Conservation (phyloP, 1,140 invertebrate genomes). For the Euschistus heros region DNA sequence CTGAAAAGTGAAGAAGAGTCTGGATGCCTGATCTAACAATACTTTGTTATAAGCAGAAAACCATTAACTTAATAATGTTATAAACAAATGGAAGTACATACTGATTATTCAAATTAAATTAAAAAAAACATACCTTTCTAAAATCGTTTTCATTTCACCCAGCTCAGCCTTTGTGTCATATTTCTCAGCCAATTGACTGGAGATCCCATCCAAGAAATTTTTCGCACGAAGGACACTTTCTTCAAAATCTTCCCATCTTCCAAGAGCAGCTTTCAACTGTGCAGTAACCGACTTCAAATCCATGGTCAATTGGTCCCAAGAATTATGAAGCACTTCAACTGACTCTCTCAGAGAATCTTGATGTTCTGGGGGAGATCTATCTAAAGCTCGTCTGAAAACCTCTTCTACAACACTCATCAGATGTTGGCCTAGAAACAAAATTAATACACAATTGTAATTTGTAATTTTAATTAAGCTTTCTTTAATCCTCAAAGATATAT, state of each 20-base stretch:
- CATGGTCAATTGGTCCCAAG: constrained; percentile 73
- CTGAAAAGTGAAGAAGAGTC: too few relatives aligned
- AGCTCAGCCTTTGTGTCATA: constrained; percentile 67
- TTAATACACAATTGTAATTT: neutral
- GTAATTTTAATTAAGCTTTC: neutral
- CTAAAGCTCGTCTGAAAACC: constrained; percentile 72
- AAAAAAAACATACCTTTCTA: constrained; percentile 56
- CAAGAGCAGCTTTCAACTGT: constrained; percentile 61
- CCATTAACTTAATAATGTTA: too few relatives aligned
- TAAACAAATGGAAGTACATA: neutral
- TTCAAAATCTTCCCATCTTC: constrained; percentile 70
- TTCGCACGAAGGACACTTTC: constrained; percentile 55
- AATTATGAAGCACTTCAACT: constrained; percentile 59
- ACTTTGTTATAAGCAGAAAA: neutral
- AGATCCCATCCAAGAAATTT: constrained; percentile 49
- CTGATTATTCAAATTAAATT: neutral
- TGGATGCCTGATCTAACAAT: too few relatives aligned
- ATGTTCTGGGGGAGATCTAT: constrained; percentile 65
- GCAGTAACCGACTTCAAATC: constrained; percentile 66
- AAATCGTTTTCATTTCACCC: constrained; percentile 79
- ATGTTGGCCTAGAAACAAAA: constrained; percentile 53
- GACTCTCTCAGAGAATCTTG: constrained; percentile 58
- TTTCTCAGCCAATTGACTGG: constrained; percentile 50
- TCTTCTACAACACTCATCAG: constrained; percentile 66
- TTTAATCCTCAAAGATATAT: neutral